Conservation (phyloP, 2,888 invertebrate species). For the Alsophila aescularia region DNA sequence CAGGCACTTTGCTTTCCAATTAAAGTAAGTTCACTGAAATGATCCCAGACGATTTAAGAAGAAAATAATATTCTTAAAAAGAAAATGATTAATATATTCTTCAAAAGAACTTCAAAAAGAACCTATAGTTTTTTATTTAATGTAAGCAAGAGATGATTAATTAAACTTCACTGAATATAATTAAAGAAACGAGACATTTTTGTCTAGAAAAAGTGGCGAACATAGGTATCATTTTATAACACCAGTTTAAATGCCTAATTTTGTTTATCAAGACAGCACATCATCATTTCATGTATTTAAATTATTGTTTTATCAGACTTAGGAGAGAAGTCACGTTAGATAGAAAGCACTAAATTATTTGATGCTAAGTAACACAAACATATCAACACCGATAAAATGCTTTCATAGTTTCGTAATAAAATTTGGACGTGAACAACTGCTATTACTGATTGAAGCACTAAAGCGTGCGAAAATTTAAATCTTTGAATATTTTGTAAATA, state of each 20-base stretch:
- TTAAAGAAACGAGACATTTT: too few relatives aligned
- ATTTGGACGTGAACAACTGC: constrained; percentile 18
- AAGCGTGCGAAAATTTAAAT: constrained; percentile 6
- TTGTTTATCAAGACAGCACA: not conserved
- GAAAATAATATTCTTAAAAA: too few relatives aligned
- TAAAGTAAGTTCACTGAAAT: not conserved
- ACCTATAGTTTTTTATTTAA: too few relatives aligned
- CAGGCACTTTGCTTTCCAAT: not conserved
- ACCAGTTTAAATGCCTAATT: not conserved
- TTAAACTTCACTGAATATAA: too few relatives aligned
- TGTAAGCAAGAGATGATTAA: too few relatives aligned
- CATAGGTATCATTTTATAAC: not conserved
- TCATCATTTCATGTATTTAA: constrained; percentile 5
- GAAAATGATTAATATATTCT: too few relatives aligned
- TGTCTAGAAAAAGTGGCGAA: too few relatives aligned
- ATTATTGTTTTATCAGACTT: constrained; percentile 10
- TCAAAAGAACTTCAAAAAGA: too few relatives aligned
- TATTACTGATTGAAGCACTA: constrained; percentile 10
- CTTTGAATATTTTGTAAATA: constrained; percentile 5
- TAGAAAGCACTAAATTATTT: constrained; percentile 3
- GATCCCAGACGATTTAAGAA: not conserved
- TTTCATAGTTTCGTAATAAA: constrained; percentile 10
- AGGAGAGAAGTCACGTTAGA: constrained; percentile 6
- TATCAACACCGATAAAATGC: constrained; percentile 18
- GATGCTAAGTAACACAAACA: constrained; percentile 6